Evolutionary conservation across 1,140 invertebrate species (phyloP).

Genomic region (Dermatophagoides farinae): DNA sequence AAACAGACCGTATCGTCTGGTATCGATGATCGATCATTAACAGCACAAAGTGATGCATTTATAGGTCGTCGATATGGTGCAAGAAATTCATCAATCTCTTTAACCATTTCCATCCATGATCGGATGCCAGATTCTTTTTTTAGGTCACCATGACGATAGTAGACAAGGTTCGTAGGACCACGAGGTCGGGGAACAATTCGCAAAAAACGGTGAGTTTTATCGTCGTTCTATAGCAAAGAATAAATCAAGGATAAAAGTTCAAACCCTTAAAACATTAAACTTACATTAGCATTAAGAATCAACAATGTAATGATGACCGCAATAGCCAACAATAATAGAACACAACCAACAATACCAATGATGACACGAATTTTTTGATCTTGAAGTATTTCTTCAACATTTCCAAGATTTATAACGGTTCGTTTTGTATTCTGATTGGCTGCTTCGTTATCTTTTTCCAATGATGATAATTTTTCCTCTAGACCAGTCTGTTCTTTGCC

Average conservation of each 20-base stretch:
- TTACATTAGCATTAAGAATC: neutral
- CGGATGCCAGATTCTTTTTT: slow-evolving; percentile 11
- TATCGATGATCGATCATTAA: neutral
- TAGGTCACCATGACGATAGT: slow-evolving; percentile 16
- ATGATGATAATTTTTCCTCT: slow-evolving; percentile 1
- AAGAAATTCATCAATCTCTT: slow-evolving; percentile 16
- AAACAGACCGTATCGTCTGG: neutral
- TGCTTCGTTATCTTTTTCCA: slow-evolving; percentile 2
- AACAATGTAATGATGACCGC: neutral
- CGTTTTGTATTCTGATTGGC: neutral
- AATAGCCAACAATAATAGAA: neutral
- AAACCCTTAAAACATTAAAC: neutral
- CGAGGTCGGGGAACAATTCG: slow-evolving; percentile 14
- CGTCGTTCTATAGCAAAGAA: slow-evolving; percentile 3
- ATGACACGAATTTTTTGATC: neutral
- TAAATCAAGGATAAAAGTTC: neutral
- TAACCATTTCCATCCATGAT: slow-evolving; percentile 15
- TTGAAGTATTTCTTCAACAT: neutral
- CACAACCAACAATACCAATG: neutral
- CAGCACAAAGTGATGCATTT: neutral
- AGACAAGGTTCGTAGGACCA: slow-evolving; percentile 16
- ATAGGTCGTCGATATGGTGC: slow-evolving; percentile 3
- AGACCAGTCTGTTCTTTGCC: neutral
- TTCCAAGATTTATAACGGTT: neutral
- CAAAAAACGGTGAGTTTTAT: slow-evolving; percentile 4